Conservation (phyloP, 2,113 vertebrate species). For the Scomber japonicus region DNA sequence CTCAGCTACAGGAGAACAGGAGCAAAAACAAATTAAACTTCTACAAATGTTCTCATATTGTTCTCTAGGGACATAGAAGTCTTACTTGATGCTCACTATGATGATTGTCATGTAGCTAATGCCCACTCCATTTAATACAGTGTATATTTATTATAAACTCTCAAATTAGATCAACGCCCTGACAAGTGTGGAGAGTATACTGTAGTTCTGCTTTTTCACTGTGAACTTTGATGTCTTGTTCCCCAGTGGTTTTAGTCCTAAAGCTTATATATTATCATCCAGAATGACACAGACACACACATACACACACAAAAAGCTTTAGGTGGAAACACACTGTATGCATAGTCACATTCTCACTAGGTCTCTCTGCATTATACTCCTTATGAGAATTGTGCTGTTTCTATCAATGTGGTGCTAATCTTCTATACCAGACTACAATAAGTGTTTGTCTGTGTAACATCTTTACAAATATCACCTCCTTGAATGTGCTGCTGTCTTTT, state of each 20-base stretch:
- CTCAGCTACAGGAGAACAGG: background rate
- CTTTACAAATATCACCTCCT: conserved; percentile 54
- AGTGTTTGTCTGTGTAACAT: conserved; percentile 64
- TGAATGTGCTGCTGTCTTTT: conserved; percentile 74
- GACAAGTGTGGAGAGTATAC: background rate
- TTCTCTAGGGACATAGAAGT: conserved; percentile 1
- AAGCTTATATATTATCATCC: conserved; percentile 13
- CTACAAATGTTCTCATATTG: conserved; percentile 10
- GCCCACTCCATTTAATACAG: background rate
- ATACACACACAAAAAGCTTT: background rate
- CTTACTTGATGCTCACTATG: background rate
- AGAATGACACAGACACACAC: background rate
- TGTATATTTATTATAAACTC: conserved; percentile 5
- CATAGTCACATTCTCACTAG: conserved; percentile 53
- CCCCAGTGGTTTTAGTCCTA: conserved; percentile 19
- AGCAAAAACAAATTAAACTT: background rate
- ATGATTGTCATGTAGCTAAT: conserved; percentile 35
- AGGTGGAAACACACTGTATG: conserved; percentile 47
- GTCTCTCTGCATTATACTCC: conserved; percentile 40
- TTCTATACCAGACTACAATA: conserved; percentile 38
- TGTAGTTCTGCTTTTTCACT: conserved; percentile 62
- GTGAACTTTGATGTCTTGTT: conserved; percentile 57
- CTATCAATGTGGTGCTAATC: conserved; percentile 66
- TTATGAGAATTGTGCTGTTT: conserved; percentile 57
- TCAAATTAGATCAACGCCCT: background rate